Base-by-base conservation (phyloP, 2,888 invertebrate genomes). In the Apamea epomidion region DNA sequence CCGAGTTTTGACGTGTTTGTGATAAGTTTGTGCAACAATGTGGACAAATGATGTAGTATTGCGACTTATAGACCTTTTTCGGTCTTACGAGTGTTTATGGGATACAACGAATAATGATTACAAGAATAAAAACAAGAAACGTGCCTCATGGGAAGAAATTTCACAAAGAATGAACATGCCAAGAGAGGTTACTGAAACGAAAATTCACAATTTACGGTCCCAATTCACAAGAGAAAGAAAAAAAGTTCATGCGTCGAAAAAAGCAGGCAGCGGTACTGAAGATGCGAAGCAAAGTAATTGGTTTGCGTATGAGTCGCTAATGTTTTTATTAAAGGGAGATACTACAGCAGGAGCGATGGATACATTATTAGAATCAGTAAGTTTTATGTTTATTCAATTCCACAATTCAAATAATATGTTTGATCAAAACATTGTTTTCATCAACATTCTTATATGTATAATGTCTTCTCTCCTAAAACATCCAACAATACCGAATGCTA, bases 181-280 rank as follows among this genome's bases (percentile, higher is more conserved):
- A 45, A 76, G 78, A 74, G 78, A 78, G 71, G 80, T 84, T 18
- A 65, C 79, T 64, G 86, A 86, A 72, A 70, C 42, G 16, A 81
- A 85, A 73, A 73, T 83, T 18, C 81, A 83, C n/a, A 83, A 73
- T 78, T 29, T 83, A 42, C 72, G 84, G 16, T 85, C 84, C 14
- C 84, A 85, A 62, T 85, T 85, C 58, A 73, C 45, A 48, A 73
- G 84, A 58, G 84, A 85, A 78, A 69, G 78, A 64, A 85, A 79
- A 70, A 87, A 82, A 78, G 65, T 77, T 1, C 18, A 51, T 7
- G n/a, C 37, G 18, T 68, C 12, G 25, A 87, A 81, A 60, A 65
- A 62, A 29, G 48, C 77, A 10, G 71, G 64, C 78, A 10, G 68
- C 42, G 74, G 51, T 72, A 51, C 60, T 32, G 83, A 72, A 64